A percentile compares a stretch with the other conserved stretches of the same genome.
Conservation (phyloP, 2,888 invertebrate species). For the Agrochola lota region DNA sequence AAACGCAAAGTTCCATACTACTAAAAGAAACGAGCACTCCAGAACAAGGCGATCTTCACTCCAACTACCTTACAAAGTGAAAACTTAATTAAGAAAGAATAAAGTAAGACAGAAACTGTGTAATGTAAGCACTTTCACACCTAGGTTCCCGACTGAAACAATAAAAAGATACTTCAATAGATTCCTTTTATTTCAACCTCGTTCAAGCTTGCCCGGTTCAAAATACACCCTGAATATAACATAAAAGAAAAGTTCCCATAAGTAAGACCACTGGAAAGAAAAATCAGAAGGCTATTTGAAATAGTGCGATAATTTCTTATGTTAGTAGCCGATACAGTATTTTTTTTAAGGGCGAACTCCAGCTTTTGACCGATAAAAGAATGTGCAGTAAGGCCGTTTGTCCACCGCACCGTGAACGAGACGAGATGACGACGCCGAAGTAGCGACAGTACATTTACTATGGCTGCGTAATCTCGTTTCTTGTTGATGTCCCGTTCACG, state of each 20-base stretch:
- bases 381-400: too few species aligned
- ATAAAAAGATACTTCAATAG: conserved; percentile 49
- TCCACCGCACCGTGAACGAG: too few species aligned
- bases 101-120: conserved; percentile 5
- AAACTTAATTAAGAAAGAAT: conserved; percentile 47
- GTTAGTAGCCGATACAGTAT: too few species aligned
- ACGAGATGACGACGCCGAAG: too few species aligned
- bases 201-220: conserved; percentile 36
- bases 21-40: neutral
- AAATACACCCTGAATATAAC: conserved; percentile 31
- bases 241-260: conserved; percentile 40
- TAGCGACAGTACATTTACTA: too few species aligned
- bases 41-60: conserved; percentile 4
- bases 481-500: too few species aligned
- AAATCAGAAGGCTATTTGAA: conserved; percentile 6
- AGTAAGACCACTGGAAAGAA: neutral
- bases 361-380: too few species aligned
- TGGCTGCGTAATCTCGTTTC: too few species aligned
- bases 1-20: neutral
- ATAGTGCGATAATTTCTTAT: neutral
- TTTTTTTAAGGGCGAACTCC: too few species aligned
- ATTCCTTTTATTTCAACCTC: conserved; percentile 30
- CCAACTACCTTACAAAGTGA: conserved; percentile 2
- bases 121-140: conserved; percentile 34
- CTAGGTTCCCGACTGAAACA: conserved; percentile 22